Percentiles rank a stretch among this genome's conserved stretches.
phyloP scores from a whole-genome alignment of 2,797 vertebrate genomes.

The Sebastes diploproa region DNA sequence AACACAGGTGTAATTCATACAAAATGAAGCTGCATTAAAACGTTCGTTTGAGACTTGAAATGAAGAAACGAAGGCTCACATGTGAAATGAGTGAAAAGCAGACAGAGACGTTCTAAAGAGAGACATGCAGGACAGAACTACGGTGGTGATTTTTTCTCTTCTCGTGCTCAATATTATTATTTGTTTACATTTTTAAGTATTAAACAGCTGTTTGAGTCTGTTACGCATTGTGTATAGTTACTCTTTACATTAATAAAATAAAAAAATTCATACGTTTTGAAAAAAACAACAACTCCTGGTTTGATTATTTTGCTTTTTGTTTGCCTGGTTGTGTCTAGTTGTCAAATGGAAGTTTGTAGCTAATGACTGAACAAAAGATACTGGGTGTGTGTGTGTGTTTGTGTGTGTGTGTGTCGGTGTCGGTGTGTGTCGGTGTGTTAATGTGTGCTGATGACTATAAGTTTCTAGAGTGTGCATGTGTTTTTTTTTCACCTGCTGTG shows the following conservation, averaged over 20 bases:
- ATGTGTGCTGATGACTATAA: constrained; percentile 14
- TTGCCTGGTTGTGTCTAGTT: not conserved
- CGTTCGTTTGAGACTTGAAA: constrained; percentile 46
- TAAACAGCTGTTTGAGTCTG: constrained; percentile 81
- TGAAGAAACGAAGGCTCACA: not conserved
- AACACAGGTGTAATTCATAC: constrained; percentile 21
- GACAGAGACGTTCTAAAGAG: constrained; percentile 10
- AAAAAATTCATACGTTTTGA: constrained; percentile 67
- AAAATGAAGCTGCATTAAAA: constrained; percentile 17
- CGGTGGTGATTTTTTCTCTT: constrained; percentile 69
- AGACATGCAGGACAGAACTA: constrained; percentile 64
- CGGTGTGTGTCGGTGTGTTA: not conserved
- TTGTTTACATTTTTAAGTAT: constrained; percentile 87
- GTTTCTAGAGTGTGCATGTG: constrained; percentile 47
- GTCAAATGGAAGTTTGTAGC: constrained; percentile 15
- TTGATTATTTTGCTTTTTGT: not conserved
- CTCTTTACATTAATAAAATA: constrained; percentile 76
- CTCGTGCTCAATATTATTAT: constrained; percentile 78
- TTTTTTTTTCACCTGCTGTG: constrained; percentile 46
- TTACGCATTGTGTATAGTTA: constrained; percentile 78
- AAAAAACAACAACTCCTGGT: not conserved
- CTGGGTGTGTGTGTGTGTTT: not conserved
- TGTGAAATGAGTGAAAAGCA: constrained; percentile 64
- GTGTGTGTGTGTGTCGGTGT: not conserved
- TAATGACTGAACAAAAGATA: constrained; percentile 27